These are phyloP conservation scores for Paracyclopina nana DNA, from an alignment of 1,140 invertebrate genomes.

Conservation along the genomic window DNA sequence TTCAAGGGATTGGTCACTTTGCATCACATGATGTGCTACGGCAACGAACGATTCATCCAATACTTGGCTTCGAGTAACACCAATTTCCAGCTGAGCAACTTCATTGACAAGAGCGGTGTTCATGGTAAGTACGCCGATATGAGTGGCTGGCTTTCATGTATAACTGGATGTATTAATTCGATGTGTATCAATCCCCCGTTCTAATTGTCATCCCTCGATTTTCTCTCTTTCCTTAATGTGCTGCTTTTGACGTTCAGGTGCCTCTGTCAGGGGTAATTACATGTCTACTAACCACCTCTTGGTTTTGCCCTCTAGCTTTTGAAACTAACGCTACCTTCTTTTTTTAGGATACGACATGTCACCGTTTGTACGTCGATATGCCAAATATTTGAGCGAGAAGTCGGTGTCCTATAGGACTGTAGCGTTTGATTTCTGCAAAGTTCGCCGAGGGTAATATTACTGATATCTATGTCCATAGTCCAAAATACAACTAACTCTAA, in stretches of 20 bases:
- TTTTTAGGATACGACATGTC: slow-evolving; percentile 95
- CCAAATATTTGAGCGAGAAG: slow-evolving; percentile 98
- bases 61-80: slow-evolving; percentile 98
- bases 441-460: slow-evolving; percentile 72
- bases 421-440: slow-evolving; percentile 99
- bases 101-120: slow-evolving; percentile 72
- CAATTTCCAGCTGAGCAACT: slow-evolving; percentile 91
- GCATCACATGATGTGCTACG: slow-evolving; percentile 97
- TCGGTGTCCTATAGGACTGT: slow-evolving; percentile 90
- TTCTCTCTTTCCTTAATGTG: no score
- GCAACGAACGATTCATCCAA: slow-evolving; percentile 99
- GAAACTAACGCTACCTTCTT: slow-evolving; percentile 14
- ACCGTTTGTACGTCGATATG: slow-evolving; percentile 91
- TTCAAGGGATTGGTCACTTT: slow-evolving; percentile 96
- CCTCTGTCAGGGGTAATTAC: no score
- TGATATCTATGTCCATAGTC: no score
- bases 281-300: no score
- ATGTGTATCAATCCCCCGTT: no score
- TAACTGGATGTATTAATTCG: no score
- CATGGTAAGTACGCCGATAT: slow-evolving; percentile 51
- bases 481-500: no score
- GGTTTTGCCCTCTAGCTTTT: no score
- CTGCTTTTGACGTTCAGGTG: no score
- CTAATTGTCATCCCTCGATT: no score
- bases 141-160: no score